Base-by-base conservation (phyloP, 2,113 vertebrate species). In the Sturnira hondurensis region DNA sequence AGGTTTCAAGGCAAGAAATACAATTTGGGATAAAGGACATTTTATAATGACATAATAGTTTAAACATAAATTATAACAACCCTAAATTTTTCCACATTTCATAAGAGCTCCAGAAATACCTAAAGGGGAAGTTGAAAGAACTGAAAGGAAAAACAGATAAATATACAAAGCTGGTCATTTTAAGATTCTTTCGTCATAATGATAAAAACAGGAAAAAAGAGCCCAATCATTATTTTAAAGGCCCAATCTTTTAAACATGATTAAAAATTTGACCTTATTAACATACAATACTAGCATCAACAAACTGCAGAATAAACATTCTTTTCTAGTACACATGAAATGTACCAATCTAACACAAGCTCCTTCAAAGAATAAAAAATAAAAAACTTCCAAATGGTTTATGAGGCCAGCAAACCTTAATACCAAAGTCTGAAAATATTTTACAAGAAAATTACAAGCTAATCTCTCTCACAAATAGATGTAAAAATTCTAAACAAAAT, bases 401-500 rank as follows among this genome's bases (percentile, higher is more conserved):
- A 86, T 8, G 0, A 65, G 20, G 6, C 5, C 61, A 94, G n/a
- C 11, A 94, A 89, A 89, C 1, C 52, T 52, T 87, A 33, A 83
- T 67, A 90, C 11, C 56, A 96, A 93, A 95, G 78, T 15, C 50
- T 58, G 19, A 89, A 68, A 89, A 93, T 73, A 45, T 71, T 88
- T 74, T 81, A 14, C 2, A 86, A 84, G 28, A 90, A 58, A 58
- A 58, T 58, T 26, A 58, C 56, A 58, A 26, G 22, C 56, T 58
- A 58, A 0, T 86, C 33, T 68, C 15, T 76, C 61, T 88, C 36
- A 89, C 31, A 86, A 86, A 67, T 26, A 78, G 52, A 93, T 78
- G 22, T 74, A 86, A 94, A 92, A 92, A 83, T 78, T 14, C 61
- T 86, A 52, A 90, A 81, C 36, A 94, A 80, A 89, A 65, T 43